Evolutionary conservation across 1,140 invertebrate species (phyloP).

Genomic region (Berghia stephanieae): DNA sequence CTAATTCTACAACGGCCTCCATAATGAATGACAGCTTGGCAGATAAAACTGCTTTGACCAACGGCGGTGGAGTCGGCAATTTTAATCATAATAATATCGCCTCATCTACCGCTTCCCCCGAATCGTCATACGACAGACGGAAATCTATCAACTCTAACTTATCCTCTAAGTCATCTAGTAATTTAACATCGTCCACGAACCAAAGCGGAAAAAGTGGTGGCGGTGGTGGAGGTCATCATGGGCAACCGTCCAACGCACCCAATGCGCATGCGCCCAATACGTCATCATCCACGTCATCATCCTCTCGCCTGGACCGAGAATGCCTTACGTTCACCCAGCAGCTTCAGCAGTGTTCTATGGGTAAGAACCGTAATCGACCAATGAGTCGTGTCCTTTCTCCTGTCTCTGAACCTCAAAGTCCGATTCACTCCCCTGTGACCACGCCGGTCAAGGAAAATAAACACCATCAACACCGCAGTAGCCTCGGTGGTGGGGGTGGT

Average conservation of each 20-base stretch:
- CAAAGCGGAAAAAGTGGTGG: constrained; percentile 68
- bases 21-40: constrained; percentile 10
- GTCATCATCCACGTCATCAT: no score
- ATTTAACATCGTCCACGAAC: constrained; percentile 73
- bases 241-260: no score
- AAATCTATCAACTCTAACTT: constrained; percentile 80
- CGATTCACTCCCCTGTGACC: constrained; percentile 81
- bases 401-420: constrained; percentile 80
- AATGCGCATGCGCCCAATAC: constrained; percentile 33
- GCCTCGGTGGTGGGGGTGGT: background rate
- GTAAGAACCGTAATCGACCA: constrained; percentile 61
- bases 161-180: constrained; percentile 76
- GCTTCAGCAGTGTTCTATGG: constrained; percentile 72
- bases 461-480: background rate
- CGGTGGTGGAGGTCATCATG: background rate
- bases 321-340: constrained; percentile 78
- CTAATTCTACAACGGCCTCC: constrained; percentile 56
- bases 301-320: constrained; percentile 43
- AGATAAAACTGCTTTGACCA: constrained; percentile 17
- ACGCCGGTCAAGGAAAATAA: constrained; percentile 30
- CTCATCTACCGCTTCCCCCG: constrained; percentile 72
- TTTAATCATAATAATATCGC: constrained; percentile 41
- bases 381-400: constrained; percentile 73
- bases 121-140: constrained; percentile 74
- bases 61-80: constrained; percentile 24